A percentile compares a stretch with the other conserved stretches of the same genome.
phyloP scores from a whole-genome alignment of 2,888 invertebrate species.

The Calliopum simillimum region DNA sequence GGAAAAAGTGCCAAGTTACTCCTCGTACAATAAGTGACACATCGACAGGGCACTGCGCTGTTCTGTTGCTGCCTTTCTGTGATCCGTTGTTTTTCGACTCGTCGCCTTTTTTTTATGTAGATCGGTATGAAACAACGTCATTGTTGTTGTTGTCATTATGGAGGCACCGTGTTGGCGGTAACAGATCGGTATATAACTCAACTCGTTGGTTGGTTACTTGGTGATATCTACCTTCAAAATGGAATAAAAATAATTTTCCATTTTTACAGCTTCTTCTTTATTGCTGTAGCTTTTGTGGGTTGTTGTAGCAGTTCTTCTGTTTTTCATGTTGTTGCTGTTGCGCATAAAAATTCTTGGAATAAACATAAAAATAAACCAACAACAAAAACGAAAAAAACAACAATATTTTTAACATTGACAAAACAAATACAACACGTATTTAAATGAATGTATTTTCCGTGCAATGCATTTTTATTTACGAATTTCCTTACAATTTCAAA shows the following conservation, averaged over 20 bases:
- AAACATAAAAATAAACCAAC: constrained; percentile 27
- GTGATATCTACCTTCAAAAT: constrained; percentile 4
- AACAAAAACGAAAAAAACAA: constrained; percentile 7
- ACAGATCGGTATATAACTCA: too few relatives aligned
- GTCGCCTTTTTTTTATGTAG: too few relatives aligned
- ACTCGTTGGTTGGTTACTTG: background rate
- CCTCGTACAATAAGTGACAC: too few relatives aligned
- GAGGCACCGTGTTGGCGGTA: background rate
- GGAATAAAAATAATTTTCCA: constrained; percentile 34
- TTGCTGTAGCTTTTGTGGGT: background rate
- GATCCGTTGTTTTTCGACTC: too few relatives aligned
- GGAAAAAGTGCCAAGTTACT: too few relatives aligned
- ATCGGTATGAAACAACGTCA: background rate
- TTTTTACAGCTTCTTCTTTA: constrained; percentile 31
- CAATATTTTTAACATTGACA: background rate
- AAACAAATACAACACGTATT: constrained; percentile 12
- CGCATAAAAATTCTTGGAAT: constrained; percentile 36
- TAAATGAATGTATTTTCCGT: constrained; percentile 33
- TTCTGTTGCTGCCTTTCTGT: too few relatives aligned
- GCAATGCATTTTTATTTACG: constrained; percentile 35
- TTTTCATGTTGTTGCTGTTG: constrained; percentile 18
- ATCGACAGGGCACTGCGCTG: too few relatives aligned
- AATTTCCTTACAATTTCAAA: constrained; percentile 12
- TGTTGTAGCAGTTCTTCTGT: constrained; percentile 12
- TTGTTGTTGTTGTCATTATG: background rate